A percentile compares a stretch with the other conserved stretches of the same genome.
Evolutionary conservation across 1,140 invertebrate species (phyloP).

Genomic region (Ditylenchus dipsaci): DNA sequence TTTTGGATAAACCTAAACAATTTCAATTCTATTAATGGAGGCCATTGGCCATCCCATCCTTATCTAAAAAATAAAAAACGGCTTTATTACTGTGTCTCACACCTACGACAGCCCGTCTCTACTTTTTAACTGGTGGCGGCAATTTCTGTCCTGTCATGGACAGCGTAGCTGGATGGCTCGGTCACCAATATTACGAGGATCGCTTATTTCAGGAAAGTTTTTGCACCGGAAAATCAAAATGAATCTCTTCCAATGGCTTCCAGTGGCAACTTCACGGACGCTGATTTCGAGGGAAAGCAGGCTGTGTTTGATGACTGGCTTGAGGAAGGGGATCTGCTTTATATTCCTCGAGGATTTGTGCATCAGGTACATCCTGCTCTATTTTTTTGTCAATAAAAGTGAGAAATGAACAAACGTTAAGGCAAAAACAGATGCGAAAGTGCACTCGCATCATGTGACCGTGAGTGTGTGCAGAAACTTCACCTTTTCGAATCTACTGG

Average conservation of each 20-base stretch:
- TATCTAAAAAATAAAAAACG: too few relatives aligned
- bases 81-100: too few relatives aligned
- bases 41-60: too few relatives aligned
- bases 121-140: too few relatives aligned
- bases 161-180: too few relatives aligned
- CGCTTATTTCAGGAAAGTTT: conserved; percentile 71
- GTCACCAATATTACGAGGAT: too few relatives aligned
- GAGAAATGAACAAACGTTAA: conserved; percentile 3
- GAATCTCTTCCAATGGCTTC: conserved; percentile 45
- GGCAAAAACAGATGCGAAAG: conserved; percentile 13
- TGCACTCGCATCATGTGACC: conserved; percentile 32
- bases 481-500: conserved; percentile 26
- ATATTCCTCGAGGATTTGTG: conserved; percentile 38
- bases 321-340: conserved; percentile 60
- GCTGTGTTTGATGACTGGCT: conserved; percentile 77
- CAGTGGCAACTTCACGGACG: conserved; percentile 69
- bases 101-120: too few relatives aligned
- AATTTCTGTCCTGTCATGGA: too few relatives aligned
- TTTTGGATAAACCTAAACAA: too few relatives aligned
- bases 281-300: conserved; percentile 68
- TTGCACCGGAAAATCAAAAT: conserved; percentile 60
- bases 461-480: conserved; percentile 36
- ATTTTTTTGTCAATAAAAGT: too few relatives aligned
- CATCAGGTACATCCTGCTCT: too few relatives aligned
- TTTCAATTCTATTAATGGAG: too few relatives aligned